Conservation (phyloP, 2,888 invertebrate species). For the Iselma pallidipennis region DNA sequence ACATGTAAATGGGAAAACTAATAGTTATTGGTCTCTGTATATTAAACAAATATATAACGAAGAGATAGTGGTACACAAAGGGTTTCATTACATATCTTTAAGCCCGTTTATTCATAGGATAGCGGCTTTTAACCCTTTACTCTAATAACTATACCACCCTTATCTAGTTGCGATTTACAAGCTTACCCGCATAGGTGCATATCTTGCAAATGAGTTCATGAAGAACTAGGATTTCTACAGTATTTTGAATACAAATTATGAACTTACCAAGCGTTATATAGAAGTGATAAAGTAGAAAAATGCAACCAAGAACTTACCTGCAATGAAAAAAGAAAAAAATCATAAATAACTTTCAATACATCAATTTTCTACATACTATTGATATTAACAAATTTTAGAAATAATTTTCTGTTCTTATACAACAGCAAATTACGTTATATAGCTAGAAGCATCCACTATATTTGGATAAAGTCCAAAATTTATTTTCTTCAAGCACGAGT, state of each 20-base stretch:
- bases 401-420: background rate
- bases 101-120: conserved; percentile 21
- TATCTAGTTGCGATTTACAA: conserved; percentile 19
- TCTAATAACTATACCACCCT: conserved; percentile 20
- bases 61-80: conserved; percentile 24
- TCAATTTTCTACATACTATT: too few species aligned
- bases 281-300: too few species aligned
- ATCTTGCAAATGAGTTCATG: background rate
- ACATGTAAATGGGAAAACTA: conserved; percentile 12
- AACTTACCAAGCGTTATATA: too few species aligned
- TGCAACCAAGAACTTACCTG: too few species aligned
- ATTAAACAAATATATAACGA: conserved; percentile 19
- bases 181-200: conserved; percentile 14
- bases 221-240: background rate
- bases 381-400: too few species aligned
- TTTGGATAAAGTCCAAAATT: background rate
- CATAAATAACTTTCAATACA: too few species aligned
- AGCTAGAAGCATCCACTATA: background rate
- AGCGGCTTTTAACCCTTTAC: conserved; percentile 16
- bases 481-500: background rate
- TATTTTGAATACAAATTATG: too few species aligned
- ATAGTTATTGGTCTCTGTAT: conserved; percentile 14
- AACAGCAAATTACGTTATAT: background rate
- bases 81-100: conserved; percentile 25
- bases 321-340: too few species aligned